Base-by-base conservation (phyloP, 2,888 invertebrate genomes). In the Aromia moschata region DNA sequence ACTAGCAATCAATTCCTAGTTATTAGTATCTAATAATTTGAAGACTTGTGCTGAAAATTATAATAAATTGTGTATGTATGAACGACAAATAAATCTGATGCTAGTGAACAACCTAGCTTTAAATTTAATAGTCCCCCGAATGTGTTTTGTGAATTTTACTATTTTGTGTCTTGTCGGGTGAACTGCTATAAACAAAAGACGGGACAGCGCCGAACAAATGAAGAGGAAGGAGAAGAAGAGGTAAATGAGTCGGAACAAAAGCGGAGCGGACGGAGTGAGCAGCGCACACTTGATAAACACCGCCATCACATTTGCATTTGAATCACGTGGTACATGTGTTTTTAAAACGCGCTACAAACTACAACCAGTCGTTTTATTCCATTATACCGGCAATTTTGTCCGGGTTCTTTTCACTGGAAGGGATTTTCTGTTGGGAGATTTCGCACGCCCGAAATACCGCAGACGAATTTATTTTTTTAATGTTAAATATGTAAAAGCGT, bases 241-340 rank as follows among this genome's bases (percentile, higher is more conserved):
- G 76, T 79, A 79, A 79, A 79, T 79, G 79, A 79, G 77, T 76
- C 70, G 76, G 74, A 77, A 79, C 79, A 79, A 79, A 79, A 78
- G 78, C 74, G 67, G 65, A 73, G 72, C 77, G 76, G 75, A 75
- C 74, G 71, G 67, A 69, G 66, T 64, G 70, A 73, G 70, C 73
- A 65, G 62, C 69, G 72, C 70, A 59, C 76, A 69, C 77, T 77
- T 79, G 79, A 79, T 79, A 78, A 78, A 79, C 78, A 77, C 75
- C 72, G 71, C 52, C 77, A 76, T 77, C 74, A 71, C 76, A 79
- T 79, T 79, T 79, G 78, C 79, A 79, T 79, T 70, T 77, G 77
- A 79, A 79, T 78, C 75, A 71, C 74, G 73, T 72, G 71, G 73
- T 77, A 76, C 76, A 75, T 71, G 69, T 71, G 71, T 69, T 68